Base-by-base conservation (phyloP, 1,140 invertebrate species). In the Micrasema minimum region DNA sequence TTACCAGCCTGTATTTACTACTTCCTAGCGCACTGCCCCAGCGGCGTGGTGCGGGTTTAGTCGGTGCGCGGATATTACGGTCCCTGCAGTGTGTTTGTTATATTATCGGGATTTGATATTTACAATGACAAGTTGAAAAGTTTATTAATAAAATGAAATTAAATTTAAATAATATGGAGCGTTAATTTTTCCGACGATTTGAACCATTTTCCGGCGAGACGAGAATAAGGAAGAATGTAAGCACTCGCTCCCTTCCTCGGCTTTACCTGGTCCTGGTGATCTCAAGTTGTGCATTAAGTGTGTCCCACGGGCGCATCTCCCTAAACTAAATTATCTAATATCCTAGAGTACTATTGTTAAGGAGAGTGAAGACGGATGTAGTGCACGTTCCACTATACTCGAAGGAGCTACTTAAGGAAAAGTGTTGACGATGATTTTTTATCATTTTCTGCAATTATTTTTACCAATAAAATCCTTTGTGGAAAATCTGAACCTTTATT, bases 71-170 rank as follows among this genome's bases (percentile, higher is more conserved):
- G 12, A 1, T 46, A 3, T 5, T 5, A 14, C 20, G 20, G 20
- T 59, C 35, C 16, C 26, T 20, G 59, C 38, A 41, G 65, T 74
- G 50, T 74, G 72, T 64, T 69, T 72, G 70, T 72, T 72, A 61
- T 31, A 70, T 67, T 70, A 72, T 75, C 74, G 38, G 70, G 53
- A 72, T 71, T 64, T 65, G 69, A 71, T 71, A 72, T 75, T 67
- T 71, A 65, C 48, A 67, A 66, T 50, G 69, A 75, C 59, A 31
- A 31, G 26, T 31, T 31, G 26, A 31, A 31, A 31, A 31, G 71
- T 71, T 75, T 75, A 72, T 70, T 69, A 75, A 72, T 37, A 61
- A 72, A 72, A 61, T 31, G 2, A 31, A 31, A 31, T 31, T 4
- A 31, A 31, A 31, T 31, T 31, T 31, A 31, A 31, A 31, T 67